Percentiles rank a stretch among this genome's conserved stretches.
phyloP scores from a whole-genome alignment of 2,113 vertebrate genomes.

The Salvelinus fontinalis region DNA sequence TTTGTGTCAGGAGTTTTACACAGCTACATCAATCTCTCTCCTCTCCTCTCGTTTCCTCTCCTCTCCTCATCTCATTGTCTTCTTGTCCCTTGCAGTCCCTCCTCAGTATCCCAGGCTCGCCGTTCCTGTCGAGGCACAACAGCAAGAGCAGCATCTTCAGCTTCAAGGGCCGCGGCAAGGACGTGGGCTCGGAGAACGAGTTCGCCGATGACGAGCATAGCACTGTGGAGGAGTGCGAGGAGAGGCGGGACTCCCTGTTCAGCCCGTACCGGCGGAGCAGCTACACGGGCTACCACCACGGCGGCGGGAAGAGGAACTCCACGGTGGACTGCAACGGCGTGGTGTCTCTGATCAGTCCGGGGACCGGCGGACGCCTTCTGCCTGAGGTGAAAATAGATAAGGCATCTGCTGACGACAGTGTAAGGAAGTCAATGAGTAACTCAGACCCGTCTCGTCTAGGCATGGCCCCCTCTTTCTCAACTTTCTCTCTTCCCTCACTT shows the following conservation, averaged over 20 bases:
- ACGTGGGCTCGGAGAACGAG: constrained; percentile 93
- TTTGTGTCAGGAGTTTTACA: too few species aligned
- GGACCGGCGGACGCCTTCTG: constrained; percentile 91
- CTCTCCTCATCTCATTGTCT: constrained; percentile 10
- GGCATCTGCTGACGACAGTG: constrained; percentile 88
- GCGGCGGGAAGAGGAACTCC: constrained; percentile 93
- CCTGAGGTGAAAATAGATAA: constrained; percentile 97
- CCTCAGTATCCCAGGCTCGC: constrained; percentile 95
- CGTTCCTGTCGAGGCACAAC: constrained; percentile 95
- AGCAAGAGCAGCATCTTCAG: constrained; percentile 99
- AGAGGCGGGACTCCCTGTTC: constrained; percentile 92
- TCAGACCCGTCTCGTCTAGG: constrained; percentile 74
- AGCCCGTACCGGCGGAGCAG: constrained; percentile 92
- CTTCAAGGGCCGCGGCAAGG: constrained; percentile 88
- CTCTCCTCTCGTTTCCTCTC: not conserved
- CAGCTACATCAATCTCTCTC: constrained; percentile 1
- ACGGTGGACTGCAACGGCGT: constrained; percentile 98
- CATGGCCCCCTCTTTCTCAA: constrained; percentile 65
- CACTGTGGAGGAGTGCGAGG: constrained; percentile 95
- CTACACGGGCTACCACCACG: constrained; percentile 92
- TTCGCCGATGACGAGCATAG: constrained; percentile 98
- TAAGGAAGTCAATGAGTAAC: constrained; percentile 81
- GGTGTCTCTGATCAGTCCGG: constrained; percentile 94
- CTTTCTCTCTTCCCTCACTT: constrained; percentile 15
- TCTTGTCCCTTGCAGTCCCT: constrained; percentile 79